phyloP scores from a whole-genome alignment of 2,888 invertebrate species.

The Clistopyga incitator region DNA sequence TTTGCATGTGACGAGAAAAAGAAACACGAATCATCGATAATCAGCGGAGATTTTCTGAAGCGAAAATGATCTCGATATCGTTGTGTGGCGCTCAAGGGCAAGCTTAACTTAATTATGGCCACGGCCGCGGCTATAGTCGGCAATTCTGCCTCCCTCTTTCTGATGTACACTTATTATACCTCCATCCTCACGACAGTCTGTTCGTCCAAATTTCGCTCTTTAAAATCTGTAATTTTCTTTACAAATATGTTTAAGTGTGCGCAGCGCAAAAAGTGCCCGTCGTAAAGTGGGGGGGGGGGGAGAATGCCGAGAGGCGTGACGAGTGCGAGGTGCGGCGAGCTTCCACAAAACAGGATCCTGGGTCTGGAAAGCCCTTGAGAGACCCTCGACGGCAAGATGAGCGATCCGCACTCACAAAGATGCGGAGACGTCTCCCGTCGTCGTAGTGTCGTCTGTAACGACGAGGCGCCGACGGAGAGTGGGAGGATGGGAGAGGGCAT shows the following conservation, averaged over 20 bases:
- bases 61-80: neutral
- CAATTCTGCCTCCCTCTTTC: neutral
- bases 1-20: neutral
- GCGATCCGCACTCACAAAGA: conserved; percentile 54
- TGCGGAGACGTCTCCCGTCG: conserved; percentile 26
- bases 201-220: neutral
- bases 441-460: conserved; percentile 42
- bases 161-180: neutral
- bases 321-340: neutral
- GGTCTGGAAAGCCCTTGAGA: conserved; percentile 12
- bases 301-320: neutral
- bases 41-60: neutral
- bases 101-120: neutral
- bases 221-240: neutral
- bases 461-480: conserved; percentile 47
- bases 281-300: neutral
- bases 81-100: neutral
- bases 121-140: neutral
- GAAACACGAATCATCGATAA: neutral
- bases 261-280: neutral
- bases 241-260: neutral
- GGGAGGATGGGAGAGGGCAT: conserved; percentile 13
- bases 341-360: conserved; percentile 16
- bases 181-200: neutral
- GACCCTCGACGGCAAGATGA: conserved; percentile 24